Evolutionary conservation across 1,140 invertebrate species (phyloP), one percentile per base, ranked within the genome.

Genomic region (Agrilus planipennis): DNA sequence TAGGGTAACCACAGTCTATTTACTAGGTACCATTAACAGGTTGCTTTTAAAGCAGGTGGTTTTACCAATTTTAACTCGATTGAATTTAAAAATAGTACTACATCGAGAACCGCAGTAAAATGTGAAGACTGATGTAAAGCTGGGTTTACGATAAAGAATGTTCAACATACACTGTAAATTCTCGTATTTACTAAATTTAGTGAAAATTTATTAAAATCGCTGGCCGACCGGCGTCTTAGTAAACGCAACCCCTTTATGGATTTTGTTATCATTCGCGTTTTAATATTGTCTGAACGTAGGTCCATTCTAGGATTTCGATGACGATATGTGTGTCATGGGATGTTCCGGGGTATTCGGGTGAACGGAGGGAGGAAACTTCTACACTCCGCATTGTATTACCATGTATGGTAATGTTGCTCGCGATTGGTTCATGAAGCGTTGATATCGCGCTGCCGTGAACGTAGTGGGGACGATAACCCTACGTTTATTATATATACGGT

Each of bases 351-450:
- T n/a, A n/a, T n/a, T n/a, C 25, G 22, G 38, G 12, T 32, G 44
- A 39, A 43, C 35, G 45, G 39, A 28, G 41, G 44, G 42, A 42
- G 39, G 41, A 50, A 51, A n/a, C n/a, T n/a, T n/a, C n/a, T n/a
- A n/a, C n/a, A n/a, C 49, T 53, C 53, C 56, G 56, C 56, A 59
- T 50, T 59, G 46, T 47, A 52, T 52, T 52, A 46, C 60, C 60
- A 49, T 62, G 60, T 62, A 60, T 60, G 60, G 60, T 57, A 60
- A 61, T 59, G 54, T 58, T 57, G 48, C 40, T 53, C 42, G 55
- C 55, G 32, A 62, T 62, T 60, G 60, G 60, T 43, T 55, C 46
- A 34, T 34, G 39, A 32, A 35, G 23, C 40, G 25, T 39, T 44
- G 46, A 48, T 47, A 41, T 29, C 49, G 54, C 49, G 52, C 47